Conservation (phyloP, 2,888 invertebrate species). For the Campaea margaritaria region DNA sequence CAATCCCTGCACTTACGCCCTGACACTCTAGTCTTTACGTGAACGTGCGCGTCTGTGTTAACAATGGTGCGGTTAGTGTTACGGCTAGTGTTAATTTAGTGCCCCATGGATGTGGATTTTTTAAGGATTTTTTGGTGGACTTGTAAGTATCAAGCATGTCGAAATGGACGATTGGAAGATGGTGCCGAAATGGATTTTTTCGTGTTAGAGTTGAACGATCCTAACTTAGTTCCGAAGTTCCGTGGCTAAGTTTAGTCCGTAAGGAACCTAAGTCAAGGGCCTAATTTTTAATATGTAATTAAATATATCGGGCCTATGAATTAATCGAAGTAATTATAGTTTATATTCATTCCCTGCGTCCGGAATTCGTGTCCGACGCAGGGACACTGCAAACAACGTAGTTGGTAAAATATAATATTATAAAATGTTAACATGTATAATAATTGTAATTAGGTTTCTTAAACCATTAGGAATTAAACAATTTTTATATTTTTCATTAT, state of each 20-base stretch:
- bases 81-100: constrained; percentile 38
- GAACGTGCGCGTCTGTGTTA: constrained; percentile 51
- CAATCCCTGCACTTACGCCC: constrained; percentile 74
- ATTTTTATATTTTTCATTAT: constrained; percentile 82
- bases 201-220: constrained; percentile 23
- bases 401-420: constrained; percentile 67
- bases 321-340: constrained; percentile 71
- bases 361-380: constrained; percentile 27
- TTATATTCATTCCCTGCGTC: constrained; percentile 36
- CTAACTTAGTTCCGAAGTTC: constrained; percentile 40
- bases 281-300: constrained; percentile 75
- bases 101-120: constrained; percentile 52
- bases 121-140: constrained; percentile 40
- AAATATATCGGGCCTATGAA: constrained; percentile 75
- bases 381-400: constrained; percentile 54
- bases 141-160: constrained; percentile 46
- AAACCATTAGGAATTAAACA: constrained; percentile 79
- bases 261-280: constrained; percentile 66
- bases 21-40: constrained; percentile 78
- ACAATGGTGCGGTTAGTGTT: constrained; percentile 46
- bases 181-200: too few species aligned
- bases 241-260: constrained; percentile 45
- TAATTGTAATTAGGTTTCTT: constrained; percentile 80
- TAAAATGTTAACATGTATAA: constrained; percentile 80
- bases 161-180: constrained; percentile 26